phyloP scores from a whole-genome alignment of 2,888 invertebrate species.

The Andrena fulva region DNA sequence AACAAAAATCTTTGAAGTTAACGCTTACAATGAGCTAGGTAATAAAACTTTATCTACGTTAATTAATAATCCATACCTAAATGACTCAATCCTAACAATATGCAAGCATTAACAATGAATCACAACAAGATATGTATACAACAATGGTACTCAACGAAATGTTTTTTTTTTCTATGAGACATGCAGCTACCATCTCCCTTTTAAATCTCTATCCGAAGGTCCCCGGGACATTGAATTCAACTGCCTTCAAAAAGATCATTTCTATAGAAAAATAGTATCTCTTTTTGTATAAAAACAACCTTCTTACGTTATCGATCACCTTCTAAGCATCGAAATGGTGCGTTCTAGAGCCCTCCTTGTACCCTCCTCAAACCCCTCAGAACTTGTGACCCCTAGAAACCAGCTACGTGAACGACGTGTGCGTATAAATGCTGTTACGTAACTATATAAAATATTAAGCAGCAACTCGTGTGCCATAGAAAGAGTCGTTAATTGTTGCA shows the following conservation, averaged over 20 bases:
- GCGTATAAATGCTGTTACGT: too few relatives aligned
- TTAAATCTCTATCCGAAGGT: conserved; percentile 75
- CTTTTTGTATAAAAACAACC: background rate
- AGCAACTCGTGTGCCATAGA: background rate
- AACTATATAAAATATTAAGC: background rate
- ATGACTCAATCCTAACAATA: conserved; percentile 85
- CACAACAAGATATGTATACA: conserved; percentile 85
- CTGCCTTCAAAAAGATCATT: conserved; percentile 1
- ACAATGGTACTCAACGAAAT: conserved; percentile 83
- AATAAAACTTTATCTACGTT: conserved; percentile 83
- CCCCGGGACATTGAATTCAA: conserved; percentile 57
- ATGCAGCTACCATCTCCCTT: conserved; percentile 79
- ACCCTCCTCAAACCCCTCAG: too few relatives aligned
- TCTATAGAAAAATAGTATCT: background rate
- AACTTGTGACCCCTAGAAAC: too few relatives aligned
- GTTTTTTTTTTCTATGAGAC: conserved; percentile 76
- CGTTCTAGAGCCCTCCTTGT: too few relatives aligned
- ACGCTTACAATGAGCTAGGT: conserved; percentile 80
- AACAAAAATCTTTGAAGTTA: conserved; percentile 81
- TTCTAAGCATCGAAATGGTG: too few relatives aligned
- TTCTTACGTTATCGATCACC: background rate
- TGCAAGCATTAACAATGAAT: conserved; percentile 85
- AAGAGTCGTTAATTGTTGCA: conserved; percentile 23
- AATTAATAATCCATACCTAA: conserved; percentile 85
- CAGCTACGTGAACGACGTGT: too few relatives aligned